These are phyloP conservation scores for Varanus komodoensis DNA, from an alignment of 2,113 vertebrate genomes.

Conservation along the genomic window DNA sequence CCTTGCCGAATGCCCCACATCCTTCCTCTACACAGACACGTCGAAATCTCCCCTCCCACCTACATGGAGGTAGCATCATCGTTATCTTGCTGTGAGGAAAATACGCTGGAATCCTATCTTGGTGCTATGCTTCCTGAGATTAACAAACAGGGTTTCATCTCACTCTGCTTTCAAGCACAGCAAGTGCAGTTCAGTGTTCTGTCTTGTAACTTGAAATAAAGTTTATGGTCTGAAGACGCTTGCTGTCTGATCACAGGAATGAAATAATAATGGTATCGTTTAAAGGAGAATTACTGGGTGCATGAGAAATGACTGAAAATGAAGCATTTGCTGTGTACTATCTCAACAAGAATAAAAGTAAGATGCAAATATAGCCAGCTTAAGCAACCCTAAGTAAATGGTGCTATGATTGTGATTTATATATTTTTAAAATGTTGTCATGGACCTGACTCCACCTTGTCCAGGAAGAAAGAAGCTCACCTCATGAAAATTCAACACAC, in stretches of 20 bases:
- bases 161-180: neutral
- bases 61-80: neutral
- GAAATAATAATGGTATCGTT: neutral
- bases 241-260: neutral
- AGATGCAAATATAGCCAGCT: neutral
- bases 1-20: neutral
- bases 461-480: too few species aligned
- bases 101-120: neutral
- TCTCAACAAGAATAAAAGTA: neutral
- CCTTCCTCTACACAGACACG: neutral
- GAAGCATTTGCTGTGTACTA: neutral
- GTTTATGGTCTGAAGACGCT: neutral
- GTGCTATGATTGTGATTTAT: neutral
- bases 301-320: neutral
- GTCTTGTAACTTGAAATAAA: neutral
- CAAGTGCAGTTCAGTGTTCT: neutral
- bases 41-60: too few species aligned
- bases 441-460: neutral
- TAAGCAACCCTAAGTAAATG: neutral
- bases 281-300: neutral
- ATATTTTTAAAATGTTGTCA: neutral
- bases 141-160: neutral
- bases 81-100: neutral
- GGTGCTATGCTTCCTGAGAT: neutral
- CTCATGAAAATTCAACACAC: neutral